Evolutionary conservation across 2,888 invertebrate genomes (phyloP).

Genomic region (Chloroclysta siterata): DNA sequence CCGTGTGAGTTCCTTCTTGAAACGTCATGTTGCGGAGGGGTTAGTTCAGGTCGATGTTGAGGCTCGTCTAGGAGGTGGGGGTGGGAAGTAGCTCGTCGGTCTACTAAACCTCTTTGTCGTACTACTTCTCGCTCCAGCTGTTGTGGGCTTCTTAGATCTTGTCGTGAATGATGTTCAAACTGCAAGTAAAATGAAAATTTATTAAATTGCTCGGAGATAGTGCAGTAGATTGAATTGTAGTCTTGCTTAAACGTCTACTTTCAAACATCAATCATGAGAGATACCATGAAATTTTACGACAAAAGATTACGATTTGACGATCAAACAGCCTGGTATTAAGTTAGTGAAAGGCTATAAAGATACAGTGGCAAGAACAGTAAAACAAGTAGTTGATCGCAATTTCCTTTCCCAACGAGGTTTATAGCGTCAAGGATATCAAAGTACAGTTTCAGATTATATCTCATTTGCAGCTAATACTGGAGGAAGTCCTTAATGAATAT

Average conservation of each 20-base stretch:
- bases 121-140: constrained; percentile 86
- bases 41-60: constrained; percentile 67
- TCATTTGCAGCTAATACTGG: constrained; percentile 25
- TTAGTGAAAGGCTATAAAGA: constrained; percentile 9
- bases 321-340: constrained; percentile 5
- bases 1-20: constrained; percentile 86
- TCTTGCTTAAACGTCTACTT: background rate
- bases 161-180: constrained; percentile 77
- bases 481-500: constrained; percentile 37
- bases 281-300: background rate
- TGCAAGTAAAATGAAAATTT: constrained; percentile 50
- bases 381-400: constrained; percentile 23
- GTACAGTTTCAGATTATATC: constrained; percentile 34
- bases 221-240: background rate
- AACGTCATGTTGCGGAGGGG: constrained; percentile 68
- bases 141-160: constrained; percentile 85
- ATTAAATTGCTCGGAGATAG: background rate
- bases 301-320: background rate
- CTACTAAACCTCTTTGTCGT: constrained; percentile 82
- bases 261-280: background rate
- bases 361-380: constrained; percentile 9
- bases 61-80: constrained; percentile 86
- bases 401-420: constrained; percentile 33
- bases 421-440: constrained; percentile 26
- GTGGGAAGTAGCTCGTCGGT: constrained; percentile 87